Conservation (phyloP, 2,113 vertebrate genomes). For the Myiagra hebetior region DNA sequence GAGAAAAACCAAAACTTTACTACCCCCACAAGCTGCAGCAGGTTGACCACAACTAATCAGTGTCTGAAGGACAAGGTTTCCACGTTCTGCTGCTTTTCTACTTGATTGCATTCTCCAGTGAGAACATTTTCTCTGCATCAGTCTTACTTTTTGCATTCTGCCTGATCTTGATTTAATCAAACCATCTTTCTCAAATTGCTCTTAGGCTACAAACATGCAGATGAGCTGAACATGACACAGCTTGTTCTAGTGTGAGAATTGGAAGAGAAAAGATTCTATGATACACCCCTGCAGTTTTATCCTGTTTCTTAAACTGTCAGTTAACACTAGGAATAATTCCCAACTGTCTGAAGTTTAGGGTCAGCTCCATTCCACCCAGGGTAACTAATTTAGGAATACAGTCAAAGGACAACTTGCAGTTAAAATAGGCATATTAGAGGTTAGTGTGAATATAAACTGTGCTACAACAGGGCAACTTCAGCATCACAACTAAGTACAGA, state of each 20-base stretch:
- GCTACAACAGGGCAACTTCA: background rate
- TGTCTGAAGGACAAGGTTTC: background rate
- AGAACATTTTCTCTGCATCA: background rate
- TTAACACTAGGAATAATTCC: background rate
- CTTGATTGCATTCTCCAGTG: background rate
- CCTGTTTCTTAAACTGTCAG: background rate
- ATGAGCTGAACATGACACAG: background rate
- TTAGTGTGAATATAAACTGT: background rate
- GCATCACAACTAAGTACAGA: background rate
- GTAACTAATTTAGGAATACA: background rate
- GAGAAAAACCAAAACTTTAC: background rate
- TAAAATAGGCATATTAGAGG: background rate
- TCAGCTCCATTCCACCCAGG: background rate
- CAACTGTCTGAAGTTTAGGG: background rate
- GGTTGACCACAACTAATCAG: background rate
- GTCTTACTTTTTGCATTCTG: background rate
- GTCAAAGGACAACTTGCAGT: background rate
- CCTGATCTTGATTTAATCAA: background rate
- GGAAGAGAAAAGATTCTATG: background rate
- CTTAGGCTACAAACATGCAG: background rate
- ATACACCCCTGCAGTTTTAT: background rate
- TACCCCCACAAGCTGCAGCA: background rate
- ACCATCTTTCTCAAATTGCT: background rate
- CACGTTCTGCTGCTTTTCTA: background rate
- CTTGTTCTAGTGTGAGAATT: background rate